Conservation (phyloP, 2,113 vertebrate genomes). For the Thalassoma bifasciatum region DNA sequence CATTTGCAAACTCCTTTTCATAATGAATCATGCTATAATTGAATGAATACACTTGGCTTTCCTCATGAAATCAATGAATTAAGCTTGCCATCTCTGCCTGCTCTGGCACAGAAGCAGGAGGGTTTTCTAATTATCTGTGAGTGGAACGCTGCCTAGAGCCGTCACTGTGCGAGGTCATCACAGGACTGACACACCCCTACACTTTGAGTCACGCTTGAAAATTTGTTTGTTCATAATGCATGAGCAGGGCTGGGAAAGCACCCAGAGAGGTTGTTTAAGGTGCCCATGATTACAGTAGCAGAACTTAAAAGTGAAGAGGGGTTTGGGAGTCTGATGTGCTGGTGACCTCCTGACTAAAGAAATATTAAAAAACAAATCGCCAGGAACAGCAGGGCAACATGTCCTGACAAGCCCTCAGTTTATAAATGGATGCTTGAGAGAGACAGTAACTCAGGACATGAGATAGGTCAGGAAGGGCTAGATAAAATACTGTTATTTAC, state of each 20-base stretch:
- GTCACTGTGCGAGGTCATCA: slow-evolving; percentile 41
- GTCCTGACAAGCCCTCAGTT: slow-evolving; percentile 43
- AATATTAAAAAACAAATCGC: slow-evolving; percentile 40
- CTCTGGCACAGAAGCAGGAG: slow-evolving; percentile 24
- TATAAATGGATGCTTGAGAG: slow-evolving; percentile 50
- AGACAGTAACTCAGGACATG: slow-evolving; percentile 14
- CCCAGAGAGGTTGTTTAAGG: slow-evolving; percentile 30
- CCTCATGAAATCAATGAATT: slow-evolving; percentile 3
- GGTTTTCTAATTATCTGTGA: slow-evolving; percentile 40
- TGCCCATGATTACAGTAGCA: slow-evolving; percentile 67
- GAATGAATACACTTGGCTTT: neutral
- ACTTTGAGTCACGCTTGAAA: slow-evolving; percentile 42
- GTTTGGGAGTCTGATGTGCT: slow-evolving; percentile 31
- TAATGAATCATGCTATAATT: slow-evolving; percentile 5
- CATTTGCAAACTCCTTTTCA: neutral
- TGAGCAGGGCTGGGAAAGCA: slow-evolving; percentile 47
- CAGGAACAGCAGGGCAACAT: slow-evolving; percentile 28
- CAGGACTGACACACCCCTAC: slow-evolving; percentile 38
- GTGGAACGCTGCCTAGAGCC: slow-evolving; percentile 25
- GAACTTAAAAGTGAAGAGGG: slow-evolving; percentile 8
- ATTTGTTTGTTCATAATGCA: slow-evolving; percentile 74
- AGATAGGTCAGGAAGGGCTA: slow-evolving; percentile 34
- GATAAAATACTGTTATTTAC: slow-evolving; percentile 32
- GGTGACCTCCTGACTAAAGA: slow-evolving; percentile 34
- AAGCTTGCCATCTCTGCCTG: slow-evolving; percentile 1